These are phyloP conservation scores for Hemitrygon akajei DNA, from an alignment of 2,797 vertebrate species.

Conservation along the genomic window DNA sequence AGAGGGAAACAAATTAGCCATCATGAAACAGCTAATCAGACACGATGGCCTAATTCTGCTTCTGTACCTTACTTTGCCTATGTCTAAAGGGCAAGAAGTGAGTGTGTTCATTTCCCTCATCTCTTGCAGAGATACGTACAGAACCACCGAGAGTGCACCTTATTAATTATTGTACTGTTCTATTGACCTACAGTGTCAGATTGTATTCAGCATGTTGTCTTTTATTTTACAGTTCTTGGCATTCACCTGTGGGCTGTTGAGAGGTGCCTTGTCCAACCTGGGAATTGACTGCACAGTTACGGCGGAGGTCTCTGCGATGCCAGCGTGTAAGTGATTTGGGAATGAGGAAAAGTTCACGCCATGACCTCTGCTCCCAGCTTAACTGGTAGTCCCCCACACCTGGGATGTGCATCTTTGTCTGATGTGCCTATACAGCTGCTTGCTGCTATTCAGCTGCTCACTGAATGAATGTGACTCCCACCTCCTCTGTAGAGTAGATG, in stretches of 20 bases:
- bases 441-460: too few species aligned
- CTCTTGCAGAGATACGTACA: neutral
- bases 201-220: conserved; percentile 1
- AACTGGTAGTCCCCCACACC: neutral
- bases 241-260: conserved; percentile 74
- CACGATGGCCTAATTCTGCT: too few species aligned
- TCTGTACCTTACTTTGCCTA: too few species aligned
- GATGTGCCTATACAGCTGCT: too few species aligned
- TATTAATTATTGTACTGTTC: neutral
- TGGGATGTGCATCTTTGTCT: neutral
- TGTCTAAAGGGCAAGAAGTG: neutral
- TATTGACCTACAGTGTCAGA: neutral
- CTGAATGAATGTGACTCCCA: too few species aligned
- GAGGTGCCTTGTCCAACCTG: conserved; percentile 68
- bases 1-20: too few species aligned
- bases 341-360: too few species aligned
- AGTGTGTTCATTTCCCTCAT: neutral
- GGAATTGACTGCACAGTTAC: conserved; percentile 73
- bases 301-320: conserved; percentile 70
- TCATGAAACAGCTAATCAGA: too few species aligned
- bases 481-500: neutral
- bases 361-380: too few species aligned
- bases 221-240: conserved; percentile 65
- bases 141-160: neutral
- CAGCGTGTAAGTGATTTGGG: conserved; percentile 66